phyloP scores from a whole-genome alignment of 1,140 invertebrate species.

The Muscidifurax raptorellus region DNA sequence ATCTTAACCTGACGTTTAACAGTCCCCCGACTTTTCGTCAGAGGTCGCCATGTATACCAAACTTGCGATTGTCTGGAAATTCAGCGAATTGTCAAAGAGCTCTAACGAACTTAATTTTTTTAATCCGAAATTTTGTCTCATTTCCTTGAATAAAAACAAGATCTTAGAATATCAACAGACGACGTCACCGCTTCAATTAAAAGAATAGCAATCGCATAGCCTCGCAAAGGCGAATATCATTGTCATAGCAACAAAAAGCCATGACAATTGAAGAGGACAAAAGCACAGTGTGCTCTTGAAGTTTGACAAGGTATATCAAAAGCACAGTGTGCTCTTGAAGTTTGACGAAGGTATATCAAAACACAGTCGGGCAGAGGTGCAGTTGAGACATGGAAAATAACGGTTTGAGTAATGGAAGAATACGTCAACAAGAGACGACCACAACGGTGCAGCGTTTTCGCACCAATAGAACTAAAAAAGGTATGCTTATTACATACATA shows the following conservation, averaged over 20 bases:
- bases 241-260: conserved; percentile 20
- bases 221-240: conserved; percentile 4
- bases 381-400: conserved; percentile 53
- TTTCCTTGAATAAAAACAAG: background rate
- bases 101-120: background rate
- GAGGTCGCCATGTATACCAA: background rate
- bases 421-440: conserved; percentile 55
- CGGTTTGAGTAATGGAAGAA: conserved; percentile 62
- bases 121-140: background rate
- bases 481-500: conserved; percentile 56
- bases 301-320: no score
- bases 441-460: conserved; percentile 51
- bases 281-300: no score
- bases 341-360: no score
- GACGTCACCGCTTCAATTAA: background rate
- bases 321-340: no score
- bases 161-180: background rate
- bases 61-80: background rate
- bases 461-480: conserved; percentile 59
- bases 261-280: background rate
- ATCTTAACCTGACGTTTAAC: conserved; percentile 20
- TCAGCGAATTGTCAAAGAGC: background rate
- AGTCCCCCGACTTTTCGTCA: background rate
- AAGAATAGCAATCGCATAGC: no score
- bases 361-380: no score